Evolutionary conservation across 2,113 vertebrate species (phyloP).

Genomic region (Syngnathoides biaculeatus): DNA sequence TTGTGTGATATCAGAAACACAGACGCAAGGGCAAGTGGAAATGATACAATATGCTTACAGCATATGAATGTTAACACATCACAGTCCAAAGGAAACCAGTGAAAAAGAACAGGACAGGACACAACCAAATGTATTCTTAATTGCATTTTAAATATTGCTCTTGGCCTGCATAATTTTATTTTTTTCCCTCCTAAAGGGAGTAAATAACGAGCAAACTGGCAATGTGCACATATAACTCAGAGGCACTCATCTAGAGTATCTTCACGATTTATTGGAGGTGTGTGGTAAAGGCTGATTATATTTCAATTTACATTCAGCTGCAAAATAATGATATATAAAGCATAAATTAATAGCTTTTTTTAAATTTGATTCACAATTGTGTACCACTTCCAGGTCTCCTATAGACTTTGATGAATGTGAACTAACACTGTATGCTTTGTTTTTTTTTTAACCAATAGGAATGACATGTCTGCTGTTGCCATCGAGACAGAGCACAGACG

Average conservation of each 20-base stretch:
- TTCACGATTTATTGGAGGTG: background rate
- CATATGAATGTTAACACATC: slow-evolving; percentile 7
- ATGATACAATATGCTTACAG: slow-evolving; percentile 8
- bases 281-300: background rate
- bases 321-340: background rate
- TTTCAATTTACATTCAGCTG: background rate
- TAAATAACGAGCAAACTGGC: background rate
- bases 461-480: background rate
- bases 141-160: slow-evolving; percentile 6
- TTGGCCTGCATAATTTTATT: background rate
- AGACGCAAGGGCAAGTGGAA: slow-evolving; percentile 11
- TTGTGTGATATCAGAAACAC: slow-evolving; percentile 6
- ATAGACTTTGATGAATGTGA: background rate
- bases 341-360: background rate
- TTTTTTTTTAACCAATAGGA: background rate
- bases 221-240: background rate
- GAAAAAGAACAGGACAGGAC: background rate
- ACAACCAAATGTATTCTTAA: background rate
- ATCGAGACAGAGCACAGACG: background rate
- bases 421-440: background rate
- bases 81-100: background rate
- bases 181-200: background rate
- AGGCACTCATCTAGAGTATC: background rate
- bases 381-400: background rate
- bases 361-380: background rate